Conservation (phyloP, 2,113 vertebrate genomes). For the Acrocephalus arundinaceus region DNA sequence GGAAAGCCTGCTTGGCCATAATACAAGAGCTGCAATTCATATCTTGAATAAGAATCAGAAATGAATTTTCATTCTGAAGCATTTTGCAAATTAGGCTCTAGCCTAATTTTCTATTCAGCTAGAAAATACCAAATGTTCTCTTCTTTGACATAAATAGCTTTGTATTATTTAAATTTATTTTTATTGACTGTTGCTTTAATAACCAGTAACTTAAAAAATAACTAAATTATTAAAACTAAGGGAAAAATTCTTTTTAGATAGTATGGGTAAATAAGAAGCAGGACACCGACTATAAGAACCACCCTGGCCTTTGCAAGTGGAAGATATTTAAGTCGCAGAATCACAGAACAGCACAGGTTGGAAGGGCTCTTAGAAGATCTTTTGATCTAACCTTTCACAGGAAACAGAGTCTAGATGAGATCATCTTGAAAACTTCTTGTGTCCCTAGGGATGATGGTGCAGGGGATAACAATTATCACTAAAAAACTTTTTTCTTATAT, state of each 20-base stretch:
- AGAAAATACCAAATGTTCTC: background rate
- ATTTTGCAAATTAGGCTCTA: background rate
- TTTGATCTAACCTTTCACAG: background rate
- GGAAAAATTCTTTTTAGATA: background rate
- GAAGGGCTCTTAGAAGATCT: background rate
- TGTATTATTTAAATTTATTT: background rate
- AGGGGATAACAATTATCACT: background rate
- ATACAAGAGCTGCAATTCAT: background rate
- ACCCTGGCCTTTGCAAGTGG: background rate
- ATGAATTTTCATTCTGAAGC: background rate
- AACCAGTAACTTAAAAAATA: background rate
- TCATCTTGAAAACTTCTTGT: background rate
- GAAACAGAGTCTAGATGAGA: background rate
- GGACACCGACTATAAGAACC: background rate
- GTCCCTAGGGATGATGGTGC: background rate
- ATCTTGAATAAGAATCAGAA: constrained; percentile 1
- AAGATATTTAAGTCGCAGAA: background rate
- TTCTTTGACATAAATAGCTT: background rate
- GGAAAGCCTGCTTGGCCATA: background rate
- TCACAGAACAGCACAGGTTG: background rate
- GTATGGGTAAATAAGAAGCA: background rate
- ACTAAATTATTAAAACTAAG: background rate
- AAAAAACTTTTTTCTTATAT: background rate
- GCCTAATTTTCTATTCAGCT: background rate
- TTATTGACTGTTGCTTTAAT: background rate